These are phyloP conservation scores for Lasioglossum pauxillum DNA, from an alignment of 2,888 invertebrate species.

Conservation along the genomic window DNA sequence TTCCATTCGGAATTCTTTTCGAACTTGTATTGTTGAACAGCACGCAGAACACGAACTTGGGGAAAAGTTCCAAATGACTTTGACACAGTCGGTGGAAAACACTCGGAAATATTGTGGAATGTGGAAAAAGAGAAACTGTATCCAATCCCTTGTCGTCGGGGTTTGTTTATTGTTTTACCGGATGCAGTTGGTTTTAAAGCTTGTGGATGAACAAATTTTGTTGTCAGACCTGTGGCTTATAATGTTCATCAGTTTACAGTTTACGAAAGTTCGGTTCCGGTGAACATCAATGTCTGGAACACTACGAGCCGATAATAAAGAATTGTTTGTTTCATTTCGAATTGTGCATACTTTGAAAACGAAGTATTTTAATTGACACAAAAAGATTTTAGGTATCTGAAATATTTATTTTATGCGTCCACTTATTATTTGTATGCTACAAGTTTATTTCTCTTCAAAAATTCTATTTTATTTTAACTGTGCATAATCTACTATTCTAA, in stretches of 20 bases:
- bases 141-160: not conserved
- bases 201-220: not conserved
- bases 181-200: not conserved
- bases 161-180: not conserved
- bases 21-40: not conserved
- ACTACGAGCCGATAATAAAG: not conserved
- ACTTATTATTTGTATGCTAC: not conserved
- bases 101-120: not conserved
- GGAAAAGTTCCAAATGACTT: slow-evolving; percentile 1
- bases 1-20: slow-evolving; percentile 26
- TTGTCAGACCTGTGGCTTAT: not conserved
- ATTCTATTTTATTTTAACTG: not conserved
- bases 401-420: too few species aligned
- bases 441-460: not conserved
- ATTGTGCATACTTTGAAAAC: not conserved
- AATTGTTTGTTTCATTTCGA: not conserved
- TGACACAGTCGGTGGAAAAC: not conserved
- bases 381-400: not conserved
- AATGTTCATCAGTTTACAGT: not conserved
- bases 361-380: not conserved
- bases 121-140: not conserved
- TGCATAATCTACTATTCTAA: not conserved
- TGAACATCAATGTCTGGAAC: not conserved
- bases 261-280: not conserved
- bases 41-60: not conserved